Conservation (phyloP, 2,888 invertebrate genomes). For the Drepanosiphum platanoidis region DNA sequence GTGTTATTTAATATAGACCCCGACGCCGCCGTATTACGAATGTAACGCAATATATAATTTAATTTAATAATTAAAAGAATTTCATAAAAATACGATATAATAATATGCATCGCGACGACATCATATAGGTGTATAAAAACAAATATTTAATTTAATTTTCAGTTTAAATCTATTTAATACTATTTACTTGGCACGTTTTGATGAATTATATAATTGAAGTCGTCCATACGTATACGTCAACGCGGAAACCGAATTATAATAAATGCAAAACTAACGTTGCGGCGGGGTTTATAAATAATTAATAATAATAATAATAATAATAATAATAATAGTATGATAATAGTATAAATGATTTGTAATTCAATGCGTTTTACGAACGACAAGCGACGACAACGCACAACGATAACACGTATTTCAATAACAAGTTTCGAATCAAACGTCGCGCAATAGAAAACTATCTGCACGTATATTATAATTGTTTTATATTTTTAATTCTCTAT, state of each 20-base stretch:
- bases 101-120: no score
- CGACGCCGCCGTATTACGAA: background rate
- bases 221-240: background rate
- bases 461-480: no score
- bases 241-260: background rate
- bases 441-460: no score
- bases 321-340: background rate
- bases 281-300: background rate
- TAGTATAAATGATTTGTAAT: background rate
- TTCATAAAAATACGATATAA: background rate
- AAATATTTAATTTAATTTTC: conserved; percentile 29
- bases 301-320: no score
- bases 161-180: background rate
- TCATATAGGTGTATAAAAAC: no score
- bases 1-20: background rate
- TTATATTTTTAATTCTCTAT: background rate
- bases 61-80: background rate
- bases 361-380: background rate
- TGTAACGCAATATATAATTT: background rate
- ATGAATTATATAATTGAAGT: conserved; percentile 19
- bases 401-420: background rate
- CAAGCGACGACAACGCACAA: background rate
- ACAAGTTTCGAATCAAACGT: no score
- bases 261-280: background rate
- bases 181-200: conserved; percentile 8